Evolutionary conservation across 53 echinoderm and acorn worm species (phyloP), one percentile per base, ranked within the genome.

Genomic region (Luidia sarsii): DNA sequence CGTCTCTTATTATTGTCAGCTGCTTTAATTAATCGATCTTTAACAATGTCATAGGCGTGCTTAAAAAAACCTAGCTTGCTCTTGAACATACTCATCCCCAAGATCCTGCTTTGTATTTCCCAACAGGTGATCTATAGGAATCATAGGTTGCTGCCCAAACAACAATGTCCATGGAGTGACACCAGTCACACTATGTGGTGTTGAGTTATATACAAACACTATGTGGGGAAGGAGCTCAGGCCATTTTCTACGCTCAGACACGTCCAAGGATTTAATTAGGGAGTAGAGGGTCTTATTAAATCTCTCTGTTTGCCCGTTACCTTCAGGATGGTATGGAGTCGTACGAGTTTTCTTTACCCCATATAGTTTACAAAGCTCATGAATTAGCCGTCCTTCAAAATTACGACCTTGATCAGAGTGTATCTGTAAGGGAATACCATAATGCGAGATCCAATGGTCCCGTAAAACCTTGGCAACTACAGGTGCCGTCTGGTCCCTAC

Each of bases 331-430:
- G 21, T 81, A 81, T 9, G 81, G 51, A 11, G 67, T 51, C 11
- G 82, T 68, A 39, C 23, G 56, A 10, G 67, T 49, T 27, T 82
- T 82, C 2, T 8, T 2, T 15, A 82, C 55, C 0, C 69, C 57
- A 56, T 82, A 82, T 34, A 85, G 19, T 32, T 66, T 65, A 48
- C 52, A 85, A 9, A 71, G 4, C 38, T 57, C 59, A 27, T 46
- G 28, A 22, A 92, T 89, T 30, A 92, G 27, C 2, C 54, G 57
- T 14, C 89, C 80, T 48, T 92, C 89, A 34, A 92, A 92, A 64
- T 89, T 89, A 8, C 86, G 39, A 3, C 88, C 88, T 55, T 91
- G 92, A 49, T 91, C 92, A 65, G 84, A 84, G 55, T 92, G 92
- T 15, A 88, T 31, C 21, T 75, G 34, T 10, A 32, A 29, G 8